phyloP scores from a whole-genome alignment of 2,113 vertebrate genomes.

The Dendropsophus ebraccatus region DNA sequence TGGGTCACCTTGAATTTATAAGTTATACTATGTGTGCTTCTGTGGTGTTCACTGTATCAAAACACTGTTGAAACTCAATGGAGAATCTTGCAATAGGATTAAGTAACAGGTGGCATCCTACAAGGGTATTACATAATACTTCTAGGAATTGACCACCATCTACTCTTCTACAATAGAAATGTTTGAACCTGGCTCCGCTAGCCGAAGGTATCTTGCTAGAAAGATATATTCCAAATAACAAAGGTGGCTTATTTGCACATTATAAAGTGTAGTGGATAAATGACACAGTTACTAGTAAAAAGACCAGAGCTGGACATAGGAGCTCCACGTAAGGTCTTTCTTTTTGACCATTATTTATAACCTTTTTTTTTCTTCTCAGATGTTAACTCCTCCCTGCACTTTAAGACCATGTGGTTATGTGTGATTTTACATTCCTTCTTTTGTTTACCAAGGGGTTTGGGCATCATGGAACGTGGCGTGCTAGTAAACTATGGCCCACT shows the following conservation, averaged over 20 bases:
- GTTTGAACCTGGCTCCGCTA: background rate
- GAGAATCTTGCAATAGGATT: constrained; percentile 21
- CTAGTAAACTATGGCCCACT: background rate
- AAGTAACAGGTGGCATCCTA: background rate
- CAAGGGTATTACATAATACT: background rate
- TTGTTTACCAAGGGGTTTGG: background rate
- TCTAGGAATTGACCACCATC: background rate
- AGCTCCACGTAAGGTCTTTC: background rate
- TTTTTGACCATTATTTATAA: background rate
- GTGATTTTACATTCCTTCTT: background rate
- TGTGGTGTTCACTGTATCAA: constrained; percentile 44
- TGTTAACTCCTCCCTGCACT: background rate
- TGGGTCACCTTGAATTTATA: constrained; percentile 21
- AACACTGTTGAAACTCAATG: constrained; percentile 33
- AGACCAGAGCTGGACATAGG: background rate
- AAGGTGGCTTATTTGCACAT: background rate
- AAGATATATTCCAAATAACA: constrained; percentile 12
- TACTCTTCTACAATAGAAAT: background rate
- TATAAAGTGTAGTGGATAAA: background rate
- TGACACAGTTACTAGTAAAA: background rate
- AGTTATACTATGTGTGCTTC: constrained; percentile 40
- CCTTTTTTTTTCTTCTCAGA: background rate
- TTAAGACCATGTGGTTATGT: background rate
- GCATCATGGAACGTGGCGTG: background rate
- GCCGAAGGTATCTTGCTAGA: background rate